Conservation (phyloP, 2,113 vertebrate species). For the Anguilla japonica region DNA sequence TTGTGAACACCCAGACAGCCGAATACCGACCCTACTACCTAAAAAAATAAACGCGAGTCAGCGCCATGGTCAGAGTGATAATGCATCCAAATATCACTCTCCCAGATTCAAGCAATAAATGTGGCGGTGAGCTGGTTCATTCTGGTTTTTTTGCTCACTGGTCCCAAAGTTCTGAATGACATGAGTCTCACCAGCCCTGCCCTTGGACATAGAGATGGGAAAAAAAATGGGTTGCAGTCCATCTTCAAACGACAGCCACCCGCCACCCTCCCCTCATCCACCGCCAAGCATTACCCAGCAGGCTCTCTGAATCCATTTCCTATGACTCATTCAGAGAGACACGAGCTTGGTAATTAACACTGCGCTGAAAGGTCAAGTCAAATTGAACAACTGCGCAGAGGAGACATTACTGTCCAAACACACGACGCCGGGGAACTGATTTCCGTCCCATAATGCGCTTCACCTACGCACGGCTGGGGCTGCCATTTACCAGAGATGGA, state of each 20-base stretch:
- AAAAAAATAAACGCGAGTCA: not conserved
- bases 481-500: not conserved
- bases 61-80: not conserved
- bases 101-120: not conserved
- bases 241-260: not conserved
- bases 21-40: not conserved
- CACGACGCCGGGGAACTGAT: not conserved
- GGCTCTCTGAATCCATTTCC: not conserved
- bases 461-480: not conserved
- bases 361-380: not conserved
- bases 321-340: conserved; percentile 1
- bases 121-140: not conserved
- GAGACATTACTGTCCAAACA: not conserved
- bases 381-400: not conserved
- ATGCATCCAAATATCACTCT: not conserved
- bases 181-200: not conserved
- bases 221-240: not conserved
- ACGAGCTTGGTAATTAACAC: conserved; percentile 6
- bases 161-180: not conserved
- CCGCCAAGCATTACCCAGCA: not conserved
- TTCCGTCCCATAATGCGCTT: not conserved
- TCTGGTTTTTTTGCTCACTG: not conserved
- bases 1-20: not conserved
- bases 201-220: not conserved
- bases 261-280: not conserved